These are phyloP conservation scores for Palythoa heliodiscus DNA, from an alignment of 92 coral and sea anemone species.

Conservation along the genomic window DNA sequence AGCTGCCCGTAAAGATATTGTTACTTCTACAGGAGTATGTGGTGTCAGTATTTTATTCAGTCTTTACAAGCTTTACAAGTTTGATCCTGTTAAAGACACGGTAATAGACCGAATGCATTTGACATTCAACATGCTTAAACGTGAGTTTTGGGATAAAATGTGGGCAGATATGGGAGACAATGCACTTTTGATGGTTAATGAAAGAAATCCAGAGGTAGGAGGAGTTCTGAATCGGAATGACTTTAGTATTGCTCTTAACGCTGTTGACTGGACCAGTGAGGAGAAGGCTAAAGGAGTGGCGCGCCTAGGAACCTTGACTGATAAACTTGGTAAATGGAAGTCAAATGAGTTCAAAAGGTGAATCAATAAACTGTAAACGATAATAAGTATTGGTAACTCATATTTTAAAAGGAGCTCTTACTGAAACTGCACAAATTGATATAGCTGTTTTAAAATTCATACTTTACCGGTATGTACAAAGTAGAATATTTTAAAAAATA, in stretches of 20 bases:
- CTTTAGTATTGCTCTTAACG: background rate
- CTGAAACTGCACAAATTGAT: background rate
- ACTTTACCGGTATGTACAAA: too few species aligned
- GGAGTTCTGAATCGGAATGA: conserved; percentile 23
- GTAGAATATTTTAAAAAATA: too few species aligned
- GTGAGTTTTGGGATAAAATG: conserved; percentile 31
- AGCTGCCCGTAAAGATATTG: background rate
- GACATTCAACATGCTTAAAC: conserved; percentile 11
- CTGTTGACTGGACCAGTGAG: conserved; percentile 2
- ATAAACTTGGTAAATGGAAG: conserved; percentile 12
- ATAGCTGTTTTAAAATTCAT: background rate
- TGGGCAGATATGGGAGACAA: conserved; percentile 46
- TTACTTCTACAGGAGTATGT: background rate
- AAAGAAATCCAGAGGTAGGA: conserved; percentile 23
- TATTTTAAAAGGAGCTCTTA: background rate
- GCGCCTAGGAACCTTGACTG: background rate
- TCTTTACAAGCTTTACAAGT: background rate
- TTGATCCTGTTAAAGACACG: conserved; percentile 14
- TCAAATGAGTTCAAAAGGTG: conserved; percentile 3
- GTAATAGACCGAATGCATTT: conserved; percentile 4
- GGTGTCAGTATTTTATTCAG: conserved; percentile 2
- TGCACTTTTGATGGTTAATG: conserved; percentile 1
- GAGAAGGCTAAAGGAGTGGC: background rate
- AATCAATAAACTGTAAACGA: background rate
- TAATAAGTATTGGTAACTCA: background rate